Conservation (phyloP, 2,113 vertebrate genomes). For the Microtus ochrogaster region DNA sequence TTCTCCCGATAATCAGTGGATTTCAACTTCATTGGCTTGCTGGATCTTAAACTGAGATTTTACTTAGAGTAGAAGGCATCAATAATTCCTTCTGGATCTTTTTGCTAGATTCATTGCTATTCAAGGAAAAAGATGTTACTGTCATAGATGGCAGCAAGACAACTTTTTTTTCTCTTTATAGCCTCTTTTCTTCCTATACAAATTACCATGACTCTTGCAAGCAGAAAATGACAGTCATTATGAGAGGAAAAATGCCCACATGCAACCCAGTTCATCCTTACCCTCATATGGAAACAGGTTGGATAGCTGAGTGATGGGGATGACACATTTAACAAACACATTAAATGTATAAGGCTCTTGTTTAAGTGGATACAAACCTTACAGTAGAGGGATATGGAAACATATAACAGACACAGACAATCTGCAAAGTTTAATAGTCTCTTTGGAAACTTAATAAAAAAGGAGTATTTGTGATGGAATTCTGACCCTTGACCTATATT, state of each 20-base stretch:
- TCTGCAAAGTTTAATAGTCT: constrained; percentile 11
- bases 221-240: constrained; percentile 51
- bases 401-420: neutral
- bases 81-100: constrained; percentile 15
- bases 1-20: neutral
- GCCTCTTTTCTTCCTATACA: constrained; percentile 33
- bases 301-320: neutral
- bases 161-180: neutral
- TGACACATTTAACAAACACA: constrained; percentile 17
- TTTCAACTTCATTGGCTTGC: neutral
- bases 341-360: constrained; percentile 19
- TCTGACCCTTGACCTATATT: constrained; percentile 45
- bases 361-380: constrained; percentile 11
- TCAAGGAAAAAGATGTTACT: constrained; percentile 35
- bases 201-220: constrained; percentile 17
- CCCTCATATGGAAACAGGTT: neutral
- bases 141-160: constrained; percentile 1
- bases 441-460: constrained; percentile 27
- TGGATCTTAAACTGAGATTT: constrained; percentile 47
- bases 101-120: constrained; percentile 54
- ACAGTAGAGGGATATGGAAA: neutral
- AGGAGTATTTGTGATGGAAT: neutral
- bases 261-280: constrained; percentile 1
- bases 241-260: neutral
- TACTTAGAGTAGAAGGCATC: constrained; percentile 45